Evolutionary conservation across 2,888 invertebrate genomes (phyloP).

Genomic region (Eurytoma adleriae): DNA sequence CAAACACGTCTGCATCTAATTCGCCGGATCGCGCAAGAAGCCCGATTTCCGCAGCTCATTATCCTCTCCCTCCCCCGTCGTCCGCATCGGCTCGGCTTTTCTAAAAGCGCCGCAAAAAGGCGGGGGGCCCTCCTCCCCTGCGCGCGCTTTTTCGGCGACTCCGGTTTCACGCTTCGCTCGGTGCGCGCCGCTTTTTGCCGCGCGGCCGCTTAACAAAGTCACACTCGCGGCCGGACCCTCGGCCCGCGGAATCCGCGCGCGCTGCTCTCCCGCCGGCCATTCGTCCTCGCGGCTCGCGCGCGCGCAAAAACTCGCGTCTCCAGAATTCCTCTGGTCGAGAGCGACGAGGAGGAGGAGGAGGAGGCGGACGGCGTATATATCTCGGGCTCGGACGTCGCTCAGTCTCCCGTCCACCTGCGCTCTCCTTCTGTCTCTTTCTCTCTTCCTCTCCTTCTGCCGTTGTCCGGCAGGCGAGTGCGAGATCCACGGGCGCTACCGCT

Average conservation of each 20-base stretch:
- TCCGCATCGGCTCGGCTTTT: background rate
- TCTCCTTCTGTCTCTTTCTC: background rate
- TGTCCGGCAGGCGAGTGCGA: background rate
- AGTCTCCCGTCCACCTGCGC: background rate
- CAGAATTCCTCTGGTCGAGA: conserved; percentile 38
- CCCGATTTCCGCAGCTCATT: conserved; percentile 31
- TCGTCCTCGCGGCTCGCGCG: conserved; percentile 4
- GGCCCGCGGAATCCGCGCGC: background rate
- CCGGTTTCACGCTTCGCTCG: conserved; percentile 41
- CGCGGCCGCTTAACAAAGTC: conserved; percentile 11
- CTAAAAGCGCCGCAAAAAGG: conserved; percentile 30
- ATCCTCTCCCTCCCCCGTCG: background rate
- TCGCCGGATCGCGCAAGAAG: conserved; percentile 15
- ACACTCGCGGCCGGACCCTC: background rate
- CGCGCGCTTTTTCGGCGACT: conserved; percentile 42
- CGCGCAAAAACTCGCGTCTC: conserved; percentile 44
- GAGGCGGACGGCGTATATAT: background rate
- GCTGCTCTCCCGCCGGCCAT: background rate
- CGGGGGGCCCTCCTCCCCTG: conserved; percentile 21
- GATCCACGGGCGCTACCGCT: background rate
- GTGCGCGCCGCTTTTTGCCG: conserved; percentile 15
- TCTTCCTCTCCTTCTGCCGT: background rate
- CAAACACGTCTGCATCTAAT: conserved; percentile 23
- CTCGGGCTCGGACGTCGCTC: conserved; percentile 28
- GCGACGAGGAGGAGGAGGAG: conserved; percentile 10